Evolutionary conservation across 1,140 invertebrate species (phyloP).

Genomic region (Micrasema longulum): DNA sequence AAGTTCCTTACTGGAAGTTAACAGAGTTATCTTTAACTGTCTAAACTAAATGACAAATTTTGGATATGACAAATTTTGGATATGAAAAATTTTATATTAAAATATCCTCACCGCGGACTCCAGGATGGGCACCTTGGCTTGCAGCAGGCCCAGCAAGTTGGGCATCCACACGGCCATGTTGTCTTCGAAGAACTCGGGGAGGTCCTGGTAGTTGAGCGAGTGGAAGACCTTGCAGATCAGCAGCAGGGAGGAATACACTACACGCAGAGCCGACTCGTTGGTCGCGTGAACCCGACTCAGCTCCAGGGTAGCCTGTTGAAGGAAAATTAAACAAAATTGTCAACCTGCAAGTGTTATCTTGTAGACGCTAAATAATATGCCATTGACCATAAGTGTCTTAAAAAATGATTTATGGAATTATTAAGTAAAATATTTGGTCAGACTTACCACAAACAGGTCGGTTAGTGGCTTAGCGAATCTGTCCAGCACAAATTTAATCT

Average conservation of each 20-base stretch:
- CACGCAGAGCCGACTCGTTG: constrained; percentile 84
- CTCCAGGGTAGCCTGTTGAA: constrained; percentile 83
- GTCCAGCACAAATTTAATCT: constrained; percentile 96
- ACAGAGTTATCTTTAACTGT: no score
- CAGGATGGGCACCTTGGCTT: constrained; percentile 80
- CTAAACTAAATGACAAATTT: no score
- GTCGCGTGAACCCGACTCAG: constrained; percentile 81
- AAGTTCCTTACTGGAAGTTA: no score
- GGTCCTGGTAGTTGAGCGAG: constrained; percentile 95
- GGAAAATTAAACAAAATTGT: constrained; percentile 55
- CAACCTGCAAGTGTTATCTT: no score
- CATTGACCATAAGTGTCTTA: no score
- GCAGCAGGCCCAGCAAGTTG: constrained; percentile 86
- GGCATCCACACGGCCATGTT: constrained; percentile 96
- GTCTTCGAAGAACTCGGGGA: constrained; percentile 99
- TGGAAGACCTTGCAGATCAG: constrained; percentile 97
- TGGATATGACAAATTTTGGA: no score
- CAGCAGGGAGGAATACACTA: constrained; percentile 91
- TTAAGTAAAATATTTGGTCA: constrained; percentile 1
- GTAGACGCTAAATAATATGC: no score
- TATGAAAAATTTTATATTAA: no score
- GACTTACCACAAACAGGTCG: constrained; percentile 84
- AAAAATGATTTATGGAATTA: no score
- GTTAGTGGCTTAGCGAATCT: constrained; percentile 94
- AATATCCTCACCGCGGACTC: constrained; percentile 73